Evolutionary conservation across 53 echinoderm and acorn worm genomes (phyloP).

Genomic region (Apostichopus leukothele): DNA sequence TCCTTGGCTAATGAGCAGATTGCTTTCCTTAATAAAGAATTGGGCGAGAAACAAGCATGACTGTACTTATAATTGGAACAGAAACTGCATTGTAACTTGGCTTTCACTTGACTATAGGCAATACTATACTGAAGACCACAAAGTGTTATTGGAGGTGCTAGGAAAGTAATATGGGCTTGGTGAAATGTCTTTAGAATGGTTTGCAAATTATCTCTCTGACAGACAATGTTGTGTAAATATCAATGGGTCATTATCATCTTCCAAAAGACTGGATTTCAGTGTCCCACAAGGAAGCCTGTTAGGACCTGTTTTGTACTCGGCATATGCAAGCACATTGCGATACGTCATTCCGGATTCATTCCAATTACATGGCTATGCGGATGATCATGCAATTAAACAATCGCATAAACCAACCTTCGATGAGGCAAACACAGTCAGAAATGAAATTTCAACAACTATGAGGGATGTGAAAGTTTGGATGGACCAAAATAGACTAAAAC

Average conservation of each 20-base stretch:
- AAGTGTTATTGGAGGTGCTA: no score
- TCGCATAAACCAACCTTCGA: not conserved
- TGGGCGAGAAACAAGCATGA: not conserved
- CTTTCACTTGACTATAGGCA: no score
- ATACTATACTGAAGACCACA: no score
- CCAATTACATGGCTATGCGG: not conserved
- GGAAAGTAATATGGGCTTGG: no score
- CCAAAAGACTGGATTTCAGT: not conserved
- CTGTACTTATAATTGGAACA: not conserved
- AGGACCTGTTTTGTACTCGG: not conserved
- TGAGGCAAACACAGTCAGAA: not conserved
- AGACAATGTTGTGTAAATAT: not conserved
- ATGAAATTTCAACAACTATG: not conserved
- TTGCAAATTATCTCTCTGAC: not conserved
- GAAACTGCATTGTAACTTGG: not conserved
- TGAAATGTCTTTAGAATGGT: no score
- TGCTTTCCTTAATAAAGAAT: not conserved
- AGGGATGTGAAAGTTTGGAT: not conserved
- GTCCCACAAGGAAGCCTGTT: conserved; percentile 22
- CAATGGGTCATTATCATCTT: not conserved
- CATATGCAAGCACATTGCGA: not conserved
- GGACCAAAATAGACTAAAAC: not conserved
- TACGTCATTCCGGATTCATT: not conserved
- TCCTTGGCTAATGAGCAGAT: not conserved
- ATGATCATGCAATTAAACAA: not conserved